Conservation (phyloP, 2,113 vertebrate species). For the Eupsittula cactorum region DNA sequence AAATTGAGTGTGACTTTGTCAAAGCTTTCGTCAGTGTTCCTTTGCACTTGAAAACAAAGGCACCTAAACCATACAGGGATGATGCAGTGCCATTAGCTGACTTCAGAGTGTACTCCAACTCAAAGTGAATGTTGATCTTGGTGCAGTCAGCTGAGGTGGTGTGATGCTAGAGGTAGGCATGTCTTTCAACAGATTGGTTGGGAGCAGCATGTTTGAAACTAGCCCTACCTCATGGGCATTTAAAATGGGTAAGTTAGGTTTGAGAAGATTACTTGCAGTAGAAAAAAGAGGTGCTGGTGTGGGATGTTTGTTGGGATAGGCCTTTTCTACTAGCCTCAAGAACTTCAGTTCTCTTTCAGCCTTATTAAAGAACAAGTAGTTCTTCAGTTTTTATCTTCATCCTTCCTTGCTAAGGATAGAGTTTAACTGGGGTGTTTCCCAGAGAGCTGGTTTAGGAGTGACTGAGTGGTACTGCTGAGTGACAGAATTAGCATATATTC, state of each 20-base stretch:
- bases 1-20: not conserved
- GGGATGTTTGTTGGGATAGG: not conserved
- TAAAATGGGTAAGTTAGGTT: not conserved
- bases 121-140: not conserved
- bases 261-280: not conserved
- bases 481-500: slow-evolving; percentile 55
- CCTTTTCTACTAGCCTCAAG: not conserved
- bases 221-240: not conserved
- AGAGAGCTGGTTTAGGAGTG: slow-evolving; percentile 30
- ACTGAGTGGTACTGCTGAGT: slow-evolving; percentile 40
- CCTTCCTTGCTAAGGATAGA: not conserved
- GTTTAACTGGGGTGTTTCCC: slow-evolving; percentile 46
- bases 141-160: not conserved
- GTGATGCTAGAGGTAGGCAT: not conserved
- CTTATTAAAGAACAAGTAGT: not conserved
- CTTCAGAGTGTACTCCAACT: not conserved
- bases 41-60: not conserved
- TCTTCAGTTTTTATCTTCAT: not conserved
- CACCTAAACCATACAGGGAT: accelerated
- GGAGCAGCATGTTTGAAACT: not conserved
- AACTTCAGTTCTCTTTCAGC: not conserved
- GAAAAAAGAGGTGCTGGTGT: not conserved
- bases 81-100: not conserved
- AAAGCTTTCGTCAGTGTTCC: not conserved
- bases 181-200: not conserved